Evolutionary conservation across 2,113 vertebrate species (phyloP).

Genomic region (Saccopteryx bilineata): DNA sequence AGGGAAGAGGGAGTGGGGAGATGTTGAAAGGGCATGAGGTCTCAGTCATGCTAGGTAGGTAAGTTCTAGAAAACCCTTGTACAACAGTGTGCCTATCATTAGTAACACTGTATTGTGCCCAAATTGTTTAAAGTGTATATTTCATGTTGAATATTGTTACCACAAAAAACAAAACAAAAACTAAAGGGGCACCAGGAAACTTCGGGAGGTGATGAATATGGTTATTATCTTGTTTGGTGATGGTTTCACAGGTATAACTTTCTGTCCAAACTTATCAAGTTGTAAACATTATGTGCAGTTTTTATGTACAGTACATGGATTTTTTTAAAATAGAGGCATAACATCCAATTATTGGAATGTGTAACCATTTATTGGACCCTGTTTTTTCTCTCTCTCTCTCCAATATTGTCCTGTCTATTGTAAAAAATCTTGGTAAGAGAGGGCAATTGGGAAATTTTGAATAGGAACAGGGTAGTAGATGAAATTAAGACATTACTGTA

Average conservation of each 20-base stretch:
- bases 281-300: neutral
- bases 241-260: neutral
- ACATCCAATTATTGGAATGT: neutral
- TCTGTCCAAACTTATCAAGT: neutral
- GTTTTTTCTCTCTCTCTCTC: neutral
- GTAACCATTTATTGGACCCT: neutral
- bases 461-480: neutral
- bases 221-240: neutral
- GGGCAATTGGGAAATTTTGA: neutral
- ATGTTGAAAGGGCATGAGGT: neutral
- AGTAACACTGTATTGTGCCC: neutral
- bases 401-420: neutral
- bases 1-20: neutral
- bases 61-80: neutral
- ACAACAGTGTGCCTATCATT: neutral
- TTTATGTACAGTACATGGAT: neutral
- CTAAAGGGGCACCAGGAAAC: neutral
- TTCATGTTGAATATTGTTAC: neutral
- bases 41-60: neutral
- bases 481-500: neutral
- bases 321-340: neutral
- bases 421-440: slow-evolving; percentile 1
- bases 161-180: neutral
- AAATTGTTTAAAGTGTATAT: neutral
- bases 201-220: neutral